Base-by-base conservation (phyloP, 92 coral and sea anemone genomes). In the Scolanthus callimorphus region DNA sequence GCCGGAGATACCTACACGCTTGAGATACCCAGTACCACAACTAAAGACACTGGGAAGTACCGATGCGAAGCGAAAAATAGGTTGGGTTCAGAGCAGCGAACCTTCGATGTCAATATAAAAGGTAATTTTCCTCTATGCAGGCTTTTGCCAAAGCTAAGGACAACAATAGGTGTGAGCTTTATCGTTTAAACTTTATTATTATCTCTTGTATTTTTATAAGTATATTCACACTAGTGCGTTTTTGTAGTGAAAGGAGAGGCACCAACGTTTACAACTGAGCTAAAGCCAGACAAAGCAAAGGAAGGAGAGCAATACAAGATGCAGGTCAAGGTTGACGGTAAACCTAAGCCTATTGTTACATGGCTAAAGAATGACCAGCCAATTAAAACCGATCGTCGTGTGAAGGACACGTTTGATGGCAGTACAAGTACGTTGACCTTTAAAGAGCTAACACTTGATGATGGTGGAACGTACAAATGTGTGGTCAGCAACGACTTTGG, bases 11-110 rank as follows among this genome's bases (percentile, higher is more conserved):
- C 61, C 30, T 84, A 63, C 52, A 51, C 73, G 11, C 59, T 83
- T 20, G 69, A 66, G 46, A 59, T 91, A 27, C 76, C 73, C 38
- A 73, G 72, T 53, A 74, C 79, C 6, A 68, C 65, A 29, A 62
- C 80, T 23, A 83, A 72, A 12, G 92, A 92, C 54, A 74, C 92
- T 38, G 97, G 97, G 17, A 58, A 61, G 29, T 92, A 89, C 71
- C 79, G 82, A 64, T 92, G 97, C 69, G 92, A 90, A 53, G 97
- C 97, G 4, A 73, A 82, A 20, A 92, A 77, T 67, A 78, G 70
- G 46, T 84, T 71, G 22, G 97, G 97, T 24, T 63, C 85, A 55
- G 74, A 57, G 9, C 60, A 73, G 8, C 76, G 83, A 43, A 81
- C 76, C 4, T 90, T 84, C 55, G 65, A 75, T 44, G 97, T 88